Percentiles rank a stretch among this genome's conserved stretches.
phyloP scores from a whole-genome alignment of 2,113 vertebrate species.

The Tychaedon coryphoeus region DNA sequence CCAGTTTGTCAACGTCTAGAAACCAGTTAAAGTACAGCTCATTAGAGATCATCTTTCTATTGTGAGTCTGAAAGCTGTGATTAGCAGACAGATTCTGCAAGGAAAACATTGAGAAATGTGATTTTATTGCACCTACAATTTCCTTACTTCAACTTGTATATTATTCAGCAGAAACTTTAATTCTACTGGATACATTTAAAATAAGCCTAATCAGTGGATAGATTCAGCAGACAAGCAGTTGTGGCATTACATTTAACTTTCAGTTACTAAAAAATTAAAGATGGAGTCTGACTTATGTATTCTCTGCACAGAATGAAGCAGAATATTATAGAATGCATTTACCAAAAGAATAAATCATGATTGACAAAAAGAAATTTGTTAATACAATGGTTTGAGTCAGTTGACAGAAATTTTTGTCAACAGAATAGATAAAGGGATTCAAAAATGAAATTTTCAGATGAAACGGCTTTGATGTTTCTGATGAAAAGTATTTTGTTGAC shows the following conservation, averaged over 20 bases:
- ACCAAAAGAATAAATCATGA: constrained; percentile 67
- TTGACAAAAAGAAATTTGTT: constrained; percentile 77
- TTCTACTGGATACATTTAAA: neutral
- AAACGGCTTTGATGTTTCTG: constrained; percentile 74
- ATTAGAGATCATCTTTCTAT: neutral
- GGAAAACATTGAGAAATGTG: neutral
- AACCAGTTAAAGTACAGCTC: neutral
- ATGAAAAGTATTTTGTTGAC: constrained; percentile 76
- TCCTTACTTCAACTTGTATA: neutral
- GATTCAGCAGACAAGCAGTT: neutral
- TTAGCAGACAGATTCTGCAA: neutral
- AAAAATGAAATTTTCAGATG: constrained; percentile 74
- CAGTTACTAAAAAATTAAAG: constrained; percentile 5
- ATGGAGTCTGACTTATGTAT: constrained; percentile 9
- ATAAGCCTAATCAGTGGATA: neutral
- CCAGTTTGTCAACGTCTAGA: neutral
- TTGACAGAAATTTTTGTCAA: constrained; percentile 79
- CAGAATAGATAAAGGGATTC: constrained; percentile 74
- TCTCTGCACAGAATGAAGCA: constrained; percentile 18
- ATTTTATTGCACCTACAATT: neutral
- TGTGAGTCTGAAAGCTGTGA: neutral
- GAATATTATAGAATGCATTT: constrained; percentile 38
- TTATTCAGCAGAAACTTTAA: neutral
- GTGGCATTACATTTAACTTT: neutral
- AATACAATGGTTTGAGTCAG: constrained; percentile 73